Conservation (phyloP, 2,113 vertebrate species). For the Polypterus bichir region DNA sequence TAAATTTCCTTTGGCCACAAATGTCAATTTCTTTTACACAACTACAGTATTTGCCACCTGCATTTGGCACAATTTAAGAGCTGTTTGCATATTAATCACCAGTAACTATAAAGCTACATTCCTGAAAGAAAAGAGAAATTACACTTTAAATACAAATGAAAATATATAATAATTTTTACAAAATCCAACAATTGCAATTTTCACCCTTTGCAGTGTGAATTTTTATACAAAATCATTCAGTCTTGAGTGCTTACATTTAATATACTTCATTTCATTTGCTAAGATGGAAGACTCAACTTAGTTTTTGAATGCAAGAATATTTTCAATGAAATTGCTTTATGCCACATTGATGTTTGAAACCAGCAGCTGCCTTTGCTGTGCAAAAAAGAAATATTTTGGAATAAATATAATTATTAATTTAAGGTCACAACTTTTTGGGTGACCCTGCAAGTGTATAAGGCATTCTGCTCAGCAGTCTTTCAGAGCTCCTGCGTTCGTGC, state of each 20-base stretch:
- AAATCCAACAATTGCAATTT: neutral
- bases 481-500: slow-evolving; percentile 10
- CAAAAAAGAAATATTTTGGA: slow-evolving; percentile 86
- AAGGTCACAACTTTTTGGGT: slow-evolving; percentile 61
- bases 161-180: neutral
- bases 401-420: slow-evolving; percentile 85
- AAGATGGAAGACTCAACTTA: slow-evolving; percentile 49
- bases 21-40: slow-evolving; percentile 40
- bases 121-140: slow-evolving; percentile 54
- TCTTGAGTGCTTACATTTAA: slow-evolving; percentile 4
- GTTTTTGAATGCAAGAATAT: slow-evolving; percentile 37
- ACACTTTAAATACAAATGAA: slow-evolving; percentile 36
- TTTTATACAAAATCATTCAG: slow-evolving; percentile 13
- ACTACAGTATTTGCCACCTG: slow-evolving; percentile 20
- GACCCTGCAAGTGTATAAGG: slow-evolving; percentile 76
- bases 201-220: neutral
- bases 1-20: neutral
- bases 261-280: slow-evolving; percentile 21
- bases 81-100: slow-evolving; percentile 2
- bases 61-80: neutral
- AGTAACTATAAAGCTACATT: slow-evolving; percentile 23
- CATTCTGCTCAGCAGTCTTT: slow-evolving; percentile 74
- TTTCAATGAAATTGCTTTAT: slow-evolving; percentile 41
- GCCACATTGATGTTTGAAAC: slow-evolving; percentile 64
- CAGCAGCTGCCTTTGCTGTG: slow-evolving; percentile 97